Evolutionary conservation across 2,888 invertebrate genomes (phyloP).

Genomic region (Schizaphis graminum): DNA sequence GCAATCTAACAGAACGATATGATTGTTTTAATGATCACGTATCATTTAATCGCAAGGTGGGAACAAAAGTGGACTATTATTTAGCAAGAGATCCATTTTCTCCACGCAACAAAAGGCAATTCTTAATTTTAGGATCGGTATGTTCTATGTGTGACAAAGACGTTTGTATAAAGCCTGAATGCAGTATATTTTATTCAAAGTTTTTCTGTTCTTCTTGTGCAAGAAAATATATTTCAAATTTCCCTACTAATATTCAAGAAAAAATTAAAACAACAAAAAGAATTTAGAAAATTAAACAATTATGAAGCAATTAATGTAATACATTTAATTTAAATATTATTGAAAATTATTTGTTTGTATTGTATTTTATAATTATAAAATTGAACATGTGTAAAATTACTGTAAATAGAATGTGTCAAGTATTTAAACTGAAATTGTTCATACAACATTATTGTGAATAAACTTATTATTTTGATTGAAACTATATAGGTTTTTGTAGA

Average conservation of each 20-base stretch:
- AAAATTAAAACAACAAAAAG: constrained; percentile 60
- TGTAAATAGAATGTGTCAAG: background rate
- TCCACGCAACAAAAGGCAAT: constrained; percentile 81
- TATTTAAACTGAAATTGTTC: background rate
- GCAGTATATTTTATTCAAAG: constrained; percentile 85
- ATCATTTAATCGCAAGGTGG: constrained; percentile 63
- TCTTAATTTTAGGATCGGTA: constrained; percentile 82
- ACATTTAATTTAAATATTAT: background rate
- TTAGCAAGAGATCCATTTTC: constrained; percentile 89
- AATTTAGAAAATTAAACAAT: constrained; percentile 17
- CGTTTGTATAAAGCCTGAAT: constrained; percentile 81
- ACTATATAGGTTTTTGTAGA: background rate
- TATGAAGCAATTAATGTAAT: background rate
- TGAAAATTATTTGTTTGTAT: background rate
- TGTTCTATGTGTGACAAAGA: constrained; percentile 79
- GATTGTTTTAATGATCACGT: constrained; percentile 62
- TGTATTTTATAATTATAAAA: background rate
- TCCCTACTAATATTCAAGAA: constrained; percentile 77
- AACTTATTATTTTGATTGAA: background rate
- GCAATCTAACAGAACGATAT: constrained; percentile 64
- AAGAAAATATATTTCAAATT: constrained; percentile 73
- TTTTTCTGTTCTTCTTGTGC: constrained; percentile 83
- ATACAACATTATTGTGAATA: background rate
- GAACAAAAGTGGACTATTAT: constrained; percentile 78
- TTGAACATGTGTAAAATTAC: background rate